Percentiles rank a stretch among this genome's conserved stretches.
Evolutionary conservation across 1,140 invertebrate genomes (phyloP).

Genomic region (Armadillidium nasatum): DNA sequence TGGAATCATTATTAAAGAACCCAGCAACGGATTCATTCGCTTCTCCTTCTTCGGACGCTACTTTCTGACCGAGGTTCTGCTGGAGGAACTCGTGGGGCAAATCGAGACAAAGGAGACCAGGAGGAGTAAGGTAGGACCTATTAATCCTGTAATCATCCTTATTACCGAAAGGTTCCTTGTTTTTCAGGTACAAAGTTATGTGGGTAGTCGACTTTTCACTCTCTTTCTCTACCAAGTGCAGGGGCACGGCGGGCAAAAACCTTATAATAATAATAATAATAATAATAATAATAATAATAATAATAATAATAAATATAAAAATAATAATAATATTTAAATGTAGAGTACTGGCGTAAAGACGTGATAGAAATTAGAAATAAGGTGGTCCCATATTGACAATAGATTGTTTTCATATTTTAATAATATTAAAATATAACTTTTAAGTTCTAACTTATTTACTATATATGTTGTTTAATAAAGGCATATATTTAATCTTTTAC

Average conservation of each 20-base stretch:
- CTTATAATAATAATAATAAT: constrained; percentile 4
- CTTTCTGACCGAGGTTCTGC: not conserved
- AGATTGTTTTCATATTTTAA: too few relatives aligned
- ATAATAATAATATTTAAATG: too few relatives aligned
- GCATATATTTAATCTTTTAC: too few relatives aligned
- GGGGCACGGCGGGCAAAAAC: constrained; percentile 43
- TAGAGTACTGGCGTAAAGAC: too few relatives aligned
- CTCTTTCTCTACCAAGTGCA: constrained; percentile 44
- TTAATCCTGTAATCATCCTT: constrained; percentile 44
- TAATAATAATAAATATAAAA: too few relatives aligned
- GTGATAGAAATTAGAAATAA: too few relatives aligned
- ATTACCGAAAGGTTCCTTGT: constrained; percentile 39
- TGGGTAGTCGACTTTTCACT: constrained; percentile 39
- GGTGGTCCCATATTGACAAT: too few relatives aligned
- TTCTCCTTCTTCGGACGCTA: not conserved
- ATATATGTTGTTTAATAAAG: too few relatives aligned
- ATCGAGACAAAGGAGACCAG: constrained; percentile 37
- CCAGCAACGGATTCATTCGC: not conserved
- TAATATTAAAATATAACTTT: too few relatives aligned
- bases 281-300: too few relatives aligned
- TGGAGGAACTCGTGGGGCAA: constrained; percentile 36
- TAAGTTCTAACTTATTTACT: too few relatives aligned
- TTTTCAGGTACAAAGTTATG: constrained; percentile 34
- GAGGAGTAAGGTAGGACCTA: constrained; percentile 36
- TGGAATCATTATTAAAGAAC: not conserved